Conservation (phyloP, 2,888 invertebrate genomes). For the Rutpela maculata region DNA sequence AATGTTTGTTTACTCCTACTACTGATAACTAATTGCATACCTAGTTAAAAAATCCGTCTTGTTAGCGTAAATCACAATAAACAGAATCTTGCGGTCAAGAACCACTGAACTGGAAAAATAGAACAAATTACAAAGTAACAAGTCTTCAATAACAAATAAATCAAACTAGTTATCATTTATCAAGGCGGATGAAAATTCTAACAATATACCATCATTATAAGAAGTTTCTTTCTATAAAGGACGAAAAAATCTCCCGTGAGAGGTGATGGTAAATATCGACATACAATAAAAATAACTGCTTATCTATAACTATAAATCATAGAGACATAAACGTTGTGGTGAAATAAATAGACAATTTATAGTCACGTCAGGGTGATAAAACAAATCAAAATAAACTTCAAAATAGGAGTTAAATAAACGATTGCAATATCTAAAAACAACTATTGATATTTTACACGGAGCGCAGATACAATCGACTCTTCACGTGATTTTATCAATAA, state of each 20-base stretch:
- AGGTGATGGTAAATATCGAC: constrained; percentile 19
- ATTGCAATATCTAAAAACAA: constrained; percentile 52
- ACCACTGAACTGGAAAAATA: background rate
- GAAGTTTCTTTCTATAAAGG: background rate
- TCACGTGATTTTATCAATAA: constrained; percentile 30
- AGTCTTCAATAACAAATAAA: background rate
- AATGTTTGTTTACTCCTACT: background rate
- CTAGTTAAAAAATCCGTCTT: background rate
- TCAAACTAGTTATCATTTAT: background rate
- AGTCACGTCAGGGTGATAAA: constrained; percentile 47
- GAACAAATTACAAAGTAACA: constrained; percentile 1
- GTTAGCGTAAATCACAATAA: constrained; percentile 11
- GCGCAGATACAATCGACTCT: constrained; percentile 47
- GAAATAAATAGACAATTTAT: constrained; percentile 49
- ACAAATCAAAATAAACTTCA: constrained; percentile 52
- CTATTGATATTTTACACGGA: constrained; percentile 51
- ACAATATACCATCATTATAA: background rate
- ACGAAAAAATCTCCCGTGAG: background rate
- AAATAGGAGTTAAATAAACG: constrained; percentile 54
- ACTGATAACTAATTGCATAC: background rate
- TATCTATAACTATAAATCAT: constrained; percentile 42
- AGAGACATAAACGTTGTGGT: constrained; percentile 46
- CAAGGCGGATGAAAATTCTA: background rate
- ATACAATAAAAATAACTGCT: constrained; percentile 26
- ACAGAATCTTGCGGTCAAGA: background rate